Conservation (phyloP, 2,797 vertebrate species). For the Anguilla marmorata region DNA sequence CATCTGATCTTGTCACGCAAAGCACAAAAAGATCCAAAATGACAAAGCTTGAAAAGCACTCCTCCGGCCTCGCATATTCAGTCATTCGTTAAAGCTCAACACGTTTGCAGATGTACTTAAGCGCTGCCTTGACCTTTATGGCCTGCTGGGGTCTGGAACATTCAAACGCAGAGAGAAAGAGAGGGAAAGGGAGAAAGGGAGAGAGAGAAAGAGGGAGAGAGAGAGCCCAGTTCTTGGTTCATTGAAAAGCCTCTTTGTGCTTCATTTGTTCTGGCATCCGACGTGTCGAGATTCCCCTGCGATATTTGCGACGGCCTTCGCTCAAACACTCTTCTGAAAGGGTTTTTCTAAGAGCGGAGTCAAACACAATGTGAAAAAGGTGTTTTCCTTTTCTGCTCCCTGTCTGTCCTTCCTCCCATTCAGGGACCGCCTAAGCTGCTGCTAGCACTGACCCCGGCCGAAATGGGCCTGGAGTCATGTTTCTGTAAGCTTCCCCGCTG, state of each 20-base stretch:
- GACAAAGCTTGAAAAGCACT: conserved; percentile 15
- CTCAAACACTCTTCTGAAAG: conserved; percentile 32
- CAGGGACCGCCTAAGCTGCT: conserved; percentile 19
- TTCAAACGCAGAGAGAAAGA: not conserved
- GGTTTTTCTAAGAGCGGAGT: conserved; percentile 28
- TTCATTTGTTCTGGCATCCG: conserved; percentile 42
- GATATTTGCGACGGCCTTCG: conserved; percentile 40
- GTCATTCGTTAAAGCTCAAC: conserved; percentile 29
- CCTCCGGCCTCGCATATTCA: conserved; percentile 17
- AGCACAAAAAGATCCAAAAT: conserved; percentile 5
- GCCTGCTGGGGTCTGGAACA: conserved; percentile 16
- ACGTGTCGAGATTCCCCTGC: conserved; percentile 37
- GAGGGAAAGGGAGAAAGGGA: not conserved
- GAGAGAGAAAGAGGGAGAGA: not conserved
- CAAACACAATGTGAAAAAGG: conserved; percentile 13
- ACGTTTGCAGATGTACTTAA: conserved; percentile 46
- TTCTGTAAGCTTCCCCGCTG: conserved; percentile 39
- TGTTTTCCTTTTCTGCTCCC: conserved; percentile 28
- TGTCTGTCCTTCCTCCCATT: conserved; percentile 10
- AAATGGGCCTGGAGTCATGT: conserved; percentile 24
- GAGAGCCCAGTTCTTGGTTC: conserved; percentile 28
- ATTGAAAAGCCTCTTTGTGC: conserved; percentile 51
- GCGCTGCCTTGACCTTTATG: conserved; percentile 18
- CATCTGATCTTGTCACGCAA: not conserved
- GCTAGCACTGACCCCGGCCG: conserved; percentile 27